Conservation (phyloP, 2,888 invertebrate species). For the Brenthis ino region DNA sequence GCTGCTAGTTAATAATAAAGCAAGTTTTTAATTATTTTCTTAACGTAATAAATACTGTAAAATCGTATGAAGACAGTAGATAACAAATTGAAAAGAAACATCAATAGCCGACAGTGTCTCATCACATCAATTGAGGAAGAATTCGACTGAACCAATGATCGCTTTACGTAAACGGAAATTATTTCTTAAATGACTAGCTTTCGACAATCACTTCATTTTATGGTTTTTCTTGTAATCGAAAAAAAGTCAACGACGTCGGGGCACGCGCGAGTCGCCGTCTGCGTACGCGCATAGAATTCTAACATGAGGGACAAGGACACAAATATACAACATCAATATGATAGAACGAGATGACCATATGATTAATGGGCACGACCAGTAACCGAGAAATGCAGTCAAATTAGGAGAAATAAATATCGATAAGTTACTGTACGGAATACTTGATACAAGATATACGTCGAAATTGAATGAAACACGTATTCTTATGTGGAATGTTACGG, state of each 20-base stretch:
- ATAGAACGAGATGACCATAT: constrained; percentile 52
- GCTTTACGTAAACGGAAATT: constrained; percentile 55
- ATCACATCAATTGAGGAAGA: constrained; percentile 9
- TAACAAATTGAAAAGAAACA: neutral
- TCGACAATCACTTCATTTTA: constrained; percentile 67
- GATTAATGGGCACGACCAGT: constrained; percentile 67
- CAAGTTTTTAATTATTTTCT: too few species aligned
- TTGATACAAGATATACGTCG: constrained; percentile 46
- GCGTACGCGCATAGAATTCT: constrained; percentile 67
- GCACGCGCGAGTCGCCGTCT: constrained; percentile 70
- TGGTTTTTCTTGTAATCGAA: constrained; percentile 69
- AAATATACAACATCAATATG: constrained; percentile 34
- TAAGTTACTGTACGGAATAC: constrained; percentile 54
- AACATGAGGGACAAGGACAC: constrained; percentile 56
- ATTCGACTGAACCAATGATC: constrained; percentile 17
- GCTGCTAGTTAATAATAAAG: too few species aligned
- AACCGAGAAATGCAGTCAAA: constrained; percentile 76
- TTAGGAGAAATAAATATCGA: constrained; percentile 75
- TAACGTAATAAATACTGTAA: too few species aligned
- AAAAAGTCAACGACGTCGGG: constrained; percentile 56
- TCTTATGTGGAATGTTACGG: constrained; percentile 18
- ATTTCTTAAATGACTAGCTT: constrained; percentile 52
- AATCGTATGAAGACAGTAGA: neutral
- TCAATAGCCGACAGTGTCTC: neutral
- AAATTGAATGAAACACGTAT: constrained; percentile 43